A percentile compares a stretch with the other conserved stretches of the same genome.
These are phyloP conservation scores for Cinclus mexicanus DNA, from an alignment of 2,113 vertebrate species.

Conservation along the genomic window DNA sequence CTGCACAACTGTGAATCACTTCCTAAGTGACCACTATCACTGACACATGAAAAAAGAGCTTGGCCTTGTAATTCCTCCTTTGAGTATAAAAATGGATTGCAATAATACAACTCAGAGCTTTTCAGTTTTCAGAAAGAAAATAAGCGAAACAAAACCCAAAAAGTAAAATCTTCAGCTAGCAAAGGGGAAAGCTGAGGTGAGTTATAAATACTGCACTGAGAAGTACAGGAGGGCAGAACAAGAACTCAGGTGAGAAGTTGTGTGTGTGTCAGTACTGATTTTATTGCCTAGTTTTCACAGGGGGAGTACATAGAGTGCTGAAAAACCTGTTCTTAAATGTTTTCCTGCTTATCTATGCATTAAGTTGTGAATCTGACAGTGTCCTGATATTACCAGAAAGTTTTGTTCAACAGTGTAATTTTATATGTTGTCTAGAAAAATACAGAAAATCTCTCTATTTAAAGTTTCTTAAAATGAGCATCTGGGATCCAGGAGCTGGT, in stretches of 20 bases:
- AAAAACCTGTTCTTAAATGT: not conserved
- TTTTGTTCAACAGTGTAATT: not conserved
- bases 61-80: not conserved
- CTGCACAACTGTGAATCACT: not conserved
- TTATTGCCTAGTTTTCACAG: not conserved
- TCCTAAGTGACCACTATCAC: not conserved
- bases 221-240: not conserved
- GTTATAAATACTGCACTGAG: not conserved
- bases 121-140: not conserved
- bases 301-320: not conserved
- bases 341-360: not conserved
- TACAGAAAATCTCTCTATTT: not conserved
- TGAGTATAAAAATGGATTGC: not conserved
- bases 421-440: not conserved
- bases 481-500: not conserved
- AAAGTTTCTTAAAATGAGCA: not conserved
- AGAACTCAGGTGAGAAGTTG: not conserved
- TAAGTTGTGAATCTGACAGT: not conserved
- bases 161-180: not conserved
- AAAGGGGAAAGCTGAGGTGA: not conserved
- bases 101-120: not conserved
- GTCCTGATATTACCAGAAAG: not conserved
- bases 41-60: not conserved
- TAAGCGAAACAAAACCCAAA: not conserved
- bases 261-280: not conserved